A percentile compares a stretch with the other conserved stretches of the same genome.
phyloP scores from a whole-genome alignment of 2,888 invertebrate genomes.

The Nomada goodeniana region DNA sequence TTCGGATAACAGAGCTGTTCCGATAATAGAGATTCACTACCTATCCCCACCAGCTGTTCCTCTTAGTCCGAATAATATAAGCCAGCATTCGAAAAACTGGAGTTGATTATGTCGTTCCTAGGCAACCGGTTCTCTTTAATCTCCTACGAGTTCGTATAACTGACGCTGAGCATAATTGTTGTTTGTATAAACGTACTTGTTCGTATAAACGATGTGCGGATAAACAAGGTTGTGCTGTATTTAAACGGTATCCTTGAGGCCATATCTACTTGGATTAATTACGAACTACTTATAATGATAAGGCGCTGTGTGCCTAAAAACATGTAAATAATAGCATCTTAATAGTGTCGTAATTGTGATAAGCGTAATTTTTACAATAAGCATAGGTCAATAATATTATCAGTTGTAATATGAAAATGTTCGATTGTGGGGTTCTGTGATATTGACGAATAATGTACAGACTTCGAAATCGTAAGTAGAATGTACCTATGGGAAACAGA shows the following conservation, averaged over 20 bases:
- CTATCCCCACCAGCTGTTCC: no score
- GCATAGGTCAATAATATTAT: background rate
- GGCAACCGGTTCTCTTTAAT: no score
- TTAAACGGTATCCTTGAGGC: constrained; percentile 10
- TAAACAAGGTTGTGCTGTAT: no score
- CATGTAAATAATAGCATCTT: constrained; percentile 32
- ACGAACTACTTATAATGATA: background rate
- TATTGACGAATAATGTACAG: constrained; percentile 38
- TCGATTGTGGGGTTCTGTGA: constrained; percentile 45
- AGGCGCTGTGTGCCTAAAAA: background rate
- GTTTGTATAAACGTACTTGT: no score
- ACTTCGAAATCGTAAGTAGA: constrained; percentile 39
- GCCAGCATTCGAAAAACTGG: no score
- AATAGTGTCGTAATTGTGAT: constrained; percentile 23
- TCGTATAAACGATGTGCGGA: no score
- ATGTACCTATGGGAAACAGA: constrained; percentile 12
- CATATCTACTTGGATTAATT: constrained; percentile 5
- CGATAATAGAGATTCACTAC: no score
- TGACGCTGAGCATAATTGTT: no score
- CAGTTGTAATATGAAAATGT: constrained; percentile 18
- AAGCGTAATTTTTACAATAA: background rate
- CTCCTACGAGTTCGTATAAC: no score
- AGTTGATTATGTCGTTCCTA: no score
- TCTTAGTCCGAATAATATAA: no score
- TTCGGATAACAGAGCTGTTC: no score